A percentile compares a stretch with the other conserved stretches of the same genome.
Conservation (phyloP, 53 echinoderm and acorn worm species). For the Holothuria scabra region DNA sequence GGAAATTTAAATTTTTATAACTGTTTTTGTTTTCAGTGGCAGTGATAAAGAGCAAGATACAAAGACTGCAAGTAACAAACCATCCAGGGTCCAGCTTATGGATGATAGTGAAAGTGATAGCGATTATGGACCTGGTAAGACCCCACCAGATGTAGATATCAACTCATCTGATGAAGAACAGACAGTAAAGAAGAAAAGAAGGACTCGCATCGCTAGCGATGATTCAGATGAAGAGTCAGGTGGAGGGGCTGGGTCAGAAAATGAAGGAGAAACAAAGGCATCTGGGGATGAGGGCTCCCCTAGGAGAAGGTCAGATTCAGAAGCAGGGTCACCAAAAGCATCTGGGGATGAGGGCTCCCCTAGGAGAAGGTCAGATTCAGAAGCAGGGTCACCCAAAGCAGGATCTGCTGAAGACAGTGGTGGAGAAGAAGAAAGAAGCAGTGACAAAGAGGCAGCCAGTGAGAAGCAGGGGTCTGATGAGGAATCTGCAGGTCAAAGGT, state of each 20-base stretch:
- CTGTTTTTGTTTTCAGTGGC: conserved; percentile 48
- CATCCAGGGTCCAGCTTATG: conserved; percentile 17
- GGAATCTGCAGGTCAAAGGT: conserved; percentile 46
- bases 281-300: conserved; percentile 43
- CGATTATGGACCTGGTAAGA: conserved; percentile 45
- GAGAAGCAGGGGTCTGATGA: conserved; percentile 36
- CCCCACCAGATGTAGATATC: conserved; percentile 39
- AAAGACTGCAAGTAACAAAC: conserved; percentile 30
- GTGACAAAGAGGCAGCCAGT: conserved; percentile 32
- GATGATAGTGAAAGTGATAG: conserved; percentile 37
- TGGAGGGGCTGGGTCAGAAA: conserved; percentile 52
- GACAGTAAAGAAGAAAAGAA: conserved; percentile 38
- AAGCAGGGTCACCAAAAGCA: conserved; percentile 5
- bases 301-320: conserved; percentile 4
- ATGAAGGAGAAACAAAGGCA: conserved; percentile 23
- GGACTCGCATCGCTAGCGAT: conserved; percentile 47
- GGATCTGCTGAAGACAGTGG: conserved; percentile 14
- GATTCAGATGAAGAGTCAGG: conserved; percentile 52
- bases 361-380: conserved; percentile 4
- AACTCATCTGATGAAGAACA: conserved; percentile 31
- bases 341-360: conserved; percentile 43
- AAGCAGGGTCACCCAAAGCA: conserved; percentile 9
- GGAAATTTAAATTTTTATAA: no score
- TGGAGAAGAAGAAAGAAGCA: conserved; percentile 28
- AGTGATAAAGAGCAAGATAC: conserved; percentile 51